Conservation (phyloP, 2,113 vertebrate species). For the Notothenia rossii region DNA sequence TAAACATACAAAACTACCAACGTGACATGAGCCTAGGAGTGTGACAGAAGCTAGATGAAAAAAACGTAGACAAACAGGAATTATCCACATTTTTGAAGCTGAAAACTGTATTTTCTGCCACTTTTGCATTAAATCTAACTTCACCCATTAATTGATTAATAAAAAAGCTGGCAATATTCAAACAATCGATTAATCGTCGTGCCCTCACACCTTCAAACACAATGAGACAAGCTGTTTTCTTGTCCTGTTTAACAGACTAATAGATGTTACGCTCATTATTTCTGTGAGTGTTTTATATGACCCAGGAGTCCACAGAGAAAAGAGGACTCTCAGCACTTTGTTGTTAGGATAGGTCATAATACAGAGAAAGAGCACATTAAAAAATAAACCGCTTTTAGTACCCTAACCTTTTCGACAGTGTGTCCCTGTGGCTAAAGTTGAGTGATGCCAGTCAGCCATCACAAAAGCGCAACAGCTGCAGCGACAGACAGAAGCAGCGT, state of each 20-base stretch:
- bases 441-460: constrained; percentile 54
- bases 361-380: not conserved
- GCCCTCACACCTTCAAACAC: not conserved
- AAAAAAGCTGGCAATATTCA: too few species aligned
- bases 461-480: constrained; percentile 86
- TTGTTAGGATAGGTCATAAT: not conserved
- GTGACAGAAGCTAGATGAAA: too few species aligned
- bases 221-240: not conserved
- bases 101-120: too few species aligned
- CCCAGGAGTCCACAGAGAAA: constrained; percentile 4
- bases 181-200: too few species aligned
- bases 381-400: not conserved
- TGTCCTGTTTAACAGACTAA: not conserved
- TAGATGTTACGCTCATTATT: not conserved
- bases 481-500: constrained; percentile 69
- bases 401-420: not conserved
- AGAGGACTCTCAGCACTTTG: constrained; percentile 14
- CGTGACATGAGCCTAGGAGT: too few species aligned
- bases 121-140: too few species aligned
- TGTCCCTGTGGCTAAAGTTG: constrained; percentile 31
- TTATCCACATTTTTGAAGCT: too few species aligned
- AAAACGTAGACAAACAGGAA: too few species aligned
- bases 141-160: too few species aligned
- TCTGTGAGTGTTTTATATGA: constrained; percentile 24
- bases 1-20: too few species aligned